Percentiles rank a stretch among this genome's conserved stretches.
Conservation (phyloP, 1,140 invertebrate genomes). For the Trypoxylus dichotomus region DNA sequence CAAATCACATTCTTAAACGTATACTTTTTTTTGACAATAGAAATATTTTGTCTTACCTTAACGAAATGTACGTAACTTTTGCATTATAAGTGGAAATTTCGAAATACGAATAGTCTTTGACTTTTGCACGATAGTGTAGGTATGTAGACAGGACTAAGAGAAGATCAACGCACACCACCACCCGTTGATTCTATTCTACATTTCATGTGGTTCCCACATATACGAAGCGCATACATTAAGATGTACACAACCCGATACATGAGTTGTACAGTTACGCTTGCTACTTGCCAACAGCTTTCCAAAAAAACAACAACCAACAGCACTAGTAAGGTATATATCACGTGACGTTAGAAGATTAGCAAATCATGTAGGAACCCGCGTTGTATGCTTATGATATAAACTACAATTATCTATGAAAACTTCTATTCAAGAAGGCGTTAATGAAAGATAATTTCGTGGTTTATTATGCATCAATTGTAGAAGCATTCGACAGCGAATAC, state of each 20-base stretch:
- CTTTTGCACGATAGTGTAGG: background rate
- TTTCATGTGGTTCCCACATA: slow-evolving; percentile 8
- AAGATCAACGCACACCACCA: slow-evolving; percentile 6
- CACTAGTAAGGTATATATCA: background rate
- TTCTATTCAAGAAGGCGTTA: background rate
- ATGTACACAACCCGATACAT: background rate
- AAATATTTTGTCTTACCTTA: too few relatives aligned
- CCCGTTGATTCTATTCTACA: slow-evolving; percentile 24
- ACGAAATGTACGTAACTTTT: too few relatives aligned
- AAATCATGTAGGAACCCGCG: background rate
- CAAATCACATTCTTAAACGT: too few relatives aligned
- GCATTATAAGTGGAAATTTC: too few relatives aligned
- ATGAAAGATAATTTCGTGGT: too few relatives aligned
- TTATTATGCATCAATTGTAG: too few relatives aligned
- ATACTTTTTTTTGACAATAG: too few relatives aligned
- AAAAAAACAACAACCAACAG: background rate
- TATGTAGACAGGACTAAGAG: background rate
- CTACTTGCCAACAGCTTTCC: background rate
- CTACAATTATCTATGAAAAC: background rate
- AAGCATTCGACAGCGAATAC: too few relatives aligned
- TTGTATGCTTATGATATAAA: background rate
- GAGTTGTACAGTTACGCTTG: background rate
- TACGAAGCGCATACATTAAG: background rate
- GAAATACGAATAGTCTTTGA: background rate
- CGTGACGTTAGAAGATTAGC: background rate